Evolutionary conservation across 2,113 vertebrate species (phyloP).

Genomic region (Amblyopsis rosae): DNA sequence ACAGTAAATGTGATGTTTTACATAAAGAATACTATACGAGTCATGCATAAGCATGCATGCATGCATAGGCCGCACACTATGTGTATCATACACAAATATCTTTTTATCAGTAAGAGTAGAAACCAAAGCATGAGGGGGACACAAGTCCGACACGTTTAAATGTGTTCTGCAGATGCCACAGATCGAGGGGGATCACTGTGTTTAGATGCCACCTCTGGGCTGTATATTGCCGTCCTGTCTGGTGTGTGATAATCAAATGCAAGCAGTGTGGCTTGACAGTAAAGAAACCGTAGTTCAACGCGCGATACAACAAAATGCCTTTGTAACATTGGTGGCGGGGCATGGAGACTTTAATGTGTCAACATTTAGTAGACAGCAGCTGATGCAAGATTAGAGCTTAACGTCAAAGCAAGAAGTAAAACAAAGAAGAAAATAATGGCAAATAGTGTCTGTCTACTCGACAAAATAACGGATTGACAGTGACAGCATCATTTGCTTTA

Average conservation of each 20-base stretch:
- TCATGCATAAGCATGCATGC: background rate
- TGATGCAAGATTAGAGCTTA: conserved; percentile 27
- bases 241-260: conserved; percentile 53
- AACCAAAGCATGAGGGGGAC: conserved; percentile 40
- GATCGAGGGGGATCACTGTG: conserved; percentile 43
- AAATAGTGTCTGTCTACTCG: too few species aligned
- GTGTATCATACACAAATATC: background rate
- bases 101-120: conserved; percentile 32
- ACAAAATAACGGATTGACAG: too few species aligned
- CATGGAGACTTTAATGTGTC: conserved; percentile 13
- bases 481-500: background rate
- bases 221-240: conserved; percentile 50
- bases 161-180: conserved; percentile 61
- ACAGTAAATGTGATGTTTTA: too few species aligned
- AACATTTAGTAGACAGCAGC: conserved; percentile 20
- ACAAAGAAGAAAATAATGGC: too few species aligned
- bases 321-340: conserved; percentile 11
- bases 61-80: background rate
- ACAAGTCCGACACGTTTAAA: conserved; percentile 37
- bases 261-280: conserved; percentile 32
- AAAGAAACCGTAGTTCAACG: conserved; percentile 43
- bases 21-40: too few species aligned
- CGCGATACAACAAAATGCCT: conserved; percentile 22
- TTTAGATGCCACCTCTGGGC: conserved; percentile 34
- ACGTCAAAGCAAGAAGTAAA: conserved; percentile 15